Conservation (phyloP, 2,797 vertebrate genomes). For the Adrianichthys oophorus region DNA sequence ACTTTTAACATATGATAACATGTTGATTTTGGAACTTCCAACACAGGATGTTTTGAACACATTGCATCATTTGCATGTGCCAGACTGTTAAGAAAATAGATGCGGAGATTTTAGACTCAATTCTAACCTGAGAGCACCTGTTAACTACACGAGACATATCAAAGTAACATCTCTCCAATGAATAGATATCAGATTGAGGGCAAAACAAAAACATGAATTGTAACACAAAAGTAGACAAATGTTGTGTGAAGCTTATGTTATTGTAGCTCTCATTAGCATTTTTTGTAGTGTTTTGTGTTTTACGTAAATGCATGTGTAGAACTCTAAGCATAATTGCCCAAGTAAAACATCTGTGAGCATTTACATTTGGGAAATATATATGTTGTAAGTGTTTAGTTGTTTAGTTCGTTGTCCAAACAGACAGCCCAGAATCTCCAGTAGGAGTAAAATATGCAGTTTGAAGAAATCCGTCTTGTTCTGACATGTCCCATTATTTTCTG, state of each 20-base stretch:
- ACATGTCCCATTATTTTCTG: slow-evolving; percentile 67
- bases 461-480: slow-evolving; percentile 70
- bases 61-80: slow-evolving; percentile 19
- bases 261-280: neutral
- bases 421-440: slow-evolving; percentile 52
- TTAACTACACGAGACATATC: slow-evolving; percentile 7
- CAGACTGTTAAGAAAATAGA: slow-evolving; percentile 27
- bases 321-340: slow-evolving; percentile 8
- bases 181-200: too few species aligned
- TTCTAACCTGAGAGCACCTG: slow-evolving; percentile 25
- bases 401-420: slow-evolving; percentile 58
- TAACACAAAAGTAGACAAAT: neutral
- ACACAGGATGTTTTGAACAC: neutral
- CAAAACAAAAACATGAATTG: too few species aligned
- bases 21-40: neutral
- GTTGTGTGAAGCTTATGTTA: neutral
- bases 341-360: slow-evolving; percentile 18
- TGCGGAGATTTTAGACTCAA: slow-evolving; percentile 3
- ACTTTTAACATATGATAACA: neutral
- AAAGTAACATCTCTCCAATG: too few species aligned
- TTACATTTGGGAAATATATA: slow-evolving; percentile 7
- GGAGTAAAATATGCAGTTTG: slow-evolving; percentile 62
- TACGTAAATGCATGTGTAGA: slow-evolving; percentile 9
- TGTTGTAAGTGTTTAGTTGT: slow-evolving; percentile 31
- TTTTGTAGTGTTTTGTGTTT: slow-evolving; percentile 10